Evolutionary conservation across 1,140 invertebrate species (phyloP), one percentile per base, ranked within the genome.

Genomic region (Phymastichus coffea): DNA sequence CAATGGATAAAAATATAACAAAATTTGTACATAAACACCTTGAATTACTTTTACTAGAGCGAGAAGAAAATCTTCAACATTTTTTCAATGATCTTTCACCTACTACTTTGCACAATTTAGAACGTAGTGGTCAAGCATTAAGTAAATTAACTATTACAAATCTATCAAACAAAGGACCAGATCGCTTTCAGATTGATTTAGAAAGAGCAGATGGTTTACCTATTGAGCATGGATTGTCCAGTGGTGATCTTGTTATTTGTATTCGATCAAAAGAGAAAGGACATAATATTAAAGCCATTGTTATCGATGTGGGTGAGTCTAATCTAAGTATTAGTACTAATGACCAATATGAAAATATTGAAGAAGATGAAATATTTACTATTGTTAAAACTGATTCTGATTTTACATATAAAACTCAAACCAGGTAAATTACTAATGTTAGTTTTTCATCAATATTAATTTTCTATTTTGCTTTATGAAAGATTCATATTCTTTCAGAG

Each of bases 311-410:
- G 20, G 59, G 60, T 1, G 65, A 69, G 25, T 54, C 41, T 35
- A 63, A 60, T 35, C 35, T 70, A 15, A 68, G 62, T n/a, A 48
- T 72, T 28, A 54, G 59, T 53, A 57, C 62, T 3, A 67, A 65
- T 61, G 56, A 66, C 8, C 46, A 51, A 40, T 68, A 65, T 51
- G 59, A 68, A 20, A 46, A 68, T 46, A 20, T 68, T 35, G 22
- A 66, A 28, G 69, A 72, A 35, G 66, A 67, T 19, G 65, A 72
- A 59, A 26, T 15, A 7, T 67, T 63, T 61, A 51, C 61, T 20
- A 17, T 72, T n/a, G 57, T 70, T 8, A 70, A 72, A 67, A 65
- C 67, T 23, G 68, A 72, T 48, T 72, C 70, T 22, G 69, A 70
- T 57, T 59, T 64, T 20, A 72, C 70, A 15, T 72, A 70, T 28